Evolutionary conservation across 1,140 invertebrate genomes (phyloP).

Genomic region (Stegodyphus dumicola): DNA sequence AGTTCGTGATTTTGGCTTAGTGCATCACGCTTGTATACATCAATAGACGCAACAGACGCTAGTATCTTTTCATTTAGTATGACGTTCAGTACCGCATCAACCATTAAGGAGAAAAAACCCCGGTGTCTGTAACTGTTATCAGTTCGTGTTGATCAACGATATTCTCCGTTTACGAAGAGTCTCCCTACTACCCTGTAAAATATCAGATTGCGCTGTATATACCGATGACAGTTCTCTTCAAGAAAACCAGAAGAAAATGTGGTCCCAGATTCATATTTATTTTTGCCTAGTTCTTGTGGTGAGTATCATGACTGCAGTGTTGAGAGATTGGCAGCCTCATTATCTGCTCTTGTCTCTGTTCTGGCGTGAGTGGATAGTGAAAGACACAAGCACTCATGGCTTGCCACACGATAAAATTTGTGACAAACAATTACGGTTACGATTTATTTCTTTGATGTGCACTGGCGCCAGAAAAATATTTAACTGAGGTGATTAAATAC

Average conservation of each 20-base stretch:
- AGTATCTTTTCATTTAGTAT: too few species aligned
- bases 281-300: background rate
- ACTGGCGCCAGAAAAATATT: background rate
- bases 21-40: too few species aligned
- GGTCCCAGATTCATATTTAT: constrained; percentile 3
- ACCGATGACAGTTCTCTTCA: constrained; percentile 8
- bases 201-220: too few species aligned
- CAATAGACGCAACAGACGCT: too few species aligned
- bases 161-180: too few species aligned
- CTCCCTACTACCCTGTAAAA: too few species aligned
- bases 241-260: background rate
- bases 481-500: too few species aligned
- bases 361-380: background rate
- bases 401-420: background rate
- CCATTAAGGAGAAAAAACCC: too few species aligned
- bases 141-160: too few species aligned
- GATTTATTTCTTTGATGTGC: background rate
- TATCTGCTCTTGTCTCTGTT: background rate
- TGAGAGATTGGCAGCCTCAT: constrained; percentile 6
- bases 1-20: too few species aligned
- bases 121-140: too few species aligned
- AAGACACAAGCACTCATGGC: background rate
- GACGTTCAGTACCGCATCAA: too few species aligned
- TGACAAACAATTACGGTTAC: background rate
- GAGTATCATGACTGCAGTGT: background rate